Evolutionary conservation across 2,888 invertebrate species (phyloP).

Genomic region (Aproaerema taeniolella): DNA sequence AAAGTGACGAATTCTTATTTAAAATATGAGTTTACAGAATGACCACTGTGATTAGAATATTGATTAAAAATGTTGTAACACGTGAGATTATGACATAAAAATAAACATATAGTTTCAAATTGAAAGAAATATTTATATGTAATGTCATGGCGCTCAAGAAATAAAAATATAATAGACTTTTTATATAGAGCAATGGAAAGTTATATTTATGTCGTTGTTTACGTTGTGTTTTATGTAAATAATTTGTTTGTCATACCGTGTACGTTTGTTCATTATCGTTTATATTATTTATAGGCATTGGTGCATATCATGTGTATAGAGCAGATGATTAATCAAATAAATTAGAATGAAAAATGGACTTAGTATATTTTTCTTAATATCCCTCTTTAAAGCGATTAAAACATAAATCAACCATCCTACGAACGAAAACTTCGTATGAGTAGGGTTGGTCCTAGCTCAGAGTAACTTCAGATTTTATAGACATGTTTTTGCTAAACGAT

Average conservation of each 20-base stretch:
- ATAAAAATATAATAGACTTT: constrained; percentile 37
- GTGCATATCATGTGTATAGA: constrained; percentile 78
- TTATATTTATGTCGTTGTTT: constrained; percentile 17
- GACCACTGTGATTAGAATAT: constrained; percentile 63
- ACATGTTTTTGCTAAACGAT: too few species aligned
- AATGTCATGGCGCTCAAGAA: constrained; percentile 43
- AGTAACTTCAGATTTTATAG: too few species aligned
- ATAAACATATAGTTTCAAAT: constrained; percentile 8
- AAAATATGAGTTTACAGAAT: constrained; percentile 23
- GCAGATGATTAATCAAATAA: constrained; percentile 76
- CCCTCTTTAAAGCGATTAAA: too few species aligned
- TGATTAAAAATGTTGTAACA: constrained; percentile 25
- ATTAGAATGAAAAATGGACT: constrained; percentile 55
- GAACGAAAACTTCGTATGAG: too few species aligned
- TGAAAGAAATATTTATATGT: constrained; percentile 10
- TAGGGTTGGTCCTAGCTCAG: too few species aligned
- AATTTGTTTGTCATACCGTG: constrained; percentile 56
- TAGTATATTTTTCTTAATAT: not conserved
- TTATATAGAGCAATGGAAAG: constrained; percentile 49
- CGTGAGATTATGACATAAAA: constrained; percentile 13
- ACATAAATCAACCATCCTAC: too few species aligned
- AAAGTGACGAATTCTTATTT: too few species aligned
- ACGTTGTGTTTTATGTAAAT: constrained; percentile 44
- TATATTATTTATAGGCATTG: constrained; percentile 76
- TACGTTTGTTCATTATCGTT: constrained; percentile 59